These are phyloP conservation scores for Cynoglossus semilaevis DNA, from an alignment of 2,113 vertebrate genomes.

Conservation along the genomic window DNA sequence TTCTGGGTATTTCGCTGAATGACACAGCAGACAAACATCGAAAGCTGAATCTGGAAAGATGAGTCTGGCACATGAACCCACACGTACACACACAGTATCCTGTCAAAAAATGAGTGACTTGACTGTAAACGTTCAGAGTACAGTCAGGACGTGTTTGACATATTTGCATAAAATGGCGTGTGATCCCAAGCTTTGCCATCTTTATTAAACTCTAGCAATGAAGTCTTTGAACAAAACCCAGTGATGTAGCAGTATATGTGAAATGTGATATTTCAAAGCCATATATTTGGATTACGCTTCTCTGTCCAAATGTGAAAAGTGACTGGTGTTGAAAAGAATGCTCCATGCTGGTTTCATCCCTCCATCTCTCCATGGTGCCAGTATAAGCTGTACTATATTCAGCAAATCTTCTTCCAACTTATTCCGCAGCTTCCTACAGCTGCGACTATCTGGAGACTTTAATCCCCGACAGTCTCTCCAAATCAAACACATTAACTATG, in stretches of 20 bases:
- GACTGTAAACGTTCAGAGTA: too few relatives aligned
- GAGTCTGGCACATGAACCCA: too few relatives aligned
- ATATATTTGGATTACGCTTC: constrained; percentile 53
- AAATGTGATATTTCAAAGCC: constrained; percentile 50
- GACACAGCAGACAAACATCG: background rate
- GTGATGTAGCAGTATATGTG: constrained; percentile 50
- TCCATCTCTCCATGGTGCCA: constrained; percentile 21
- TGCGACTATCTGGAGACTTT: constrained; percentile 49
- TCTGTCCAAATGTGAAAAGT: constrained; percentile 32
- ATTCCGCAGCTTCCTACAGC: constrained; percentile 54
- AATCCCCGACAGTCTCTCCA: constrained; percentile 42
- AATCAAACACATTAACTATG: constrained; percentile 46
- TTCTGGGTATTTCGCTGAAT: constrained; percentile 6
- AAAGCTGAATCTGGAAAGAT: too few relatives aligned
- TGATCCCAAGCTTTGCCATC: constrained; percentile 10
- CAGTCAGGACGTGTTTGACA: background rate
- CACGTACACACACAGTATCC: too few relatives aligned
- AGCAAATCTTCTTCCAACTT: constrained; percentile 64
- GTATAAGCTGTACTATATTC: constrained; percentile 60
- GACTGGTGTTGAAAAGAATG: constrained; percentile 32
- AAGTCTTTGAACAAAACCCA: constrained; percentile 19
- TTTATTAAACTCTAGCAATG: constrained; percentile 29
- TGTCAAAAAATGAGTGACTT: too few relatives aligned
- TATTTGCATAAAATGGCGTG: constrained; percentile 2
- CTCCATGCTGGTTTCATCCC: constrained; percentile 35